These are phyloP conservation scores for Drosophila anomalata DNA, from an alignment of 2,888 invertebrate species.

Conservation along the genomic window DNA sequence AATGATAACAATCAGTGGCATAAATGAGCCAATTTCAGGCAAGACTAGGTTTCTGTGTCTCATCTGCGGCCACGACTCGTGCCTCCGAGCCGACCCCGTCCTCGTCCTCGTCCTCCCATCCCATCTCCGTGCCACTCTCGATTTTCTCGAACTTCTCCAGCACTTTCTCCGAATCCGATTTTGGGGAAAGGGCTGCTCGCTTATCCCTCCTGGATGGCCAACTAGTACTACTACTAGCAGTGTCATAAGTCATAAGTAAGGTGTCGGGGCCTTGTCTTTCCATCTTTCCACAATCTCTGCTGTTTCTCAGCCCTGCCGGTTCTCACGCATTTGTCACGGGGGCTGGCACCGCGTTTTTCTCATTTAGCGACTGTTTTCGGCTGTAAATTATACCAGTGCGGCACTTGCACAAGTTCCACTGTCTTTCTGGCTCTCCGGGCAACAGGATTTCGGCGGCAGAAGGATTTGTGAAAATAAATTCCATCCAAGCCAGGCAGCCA, in stretches of 20 bases:
- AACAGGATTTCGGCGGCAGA: not conserved
- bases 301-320: slow-evolving; percentile 39
- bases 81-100: not conserved
- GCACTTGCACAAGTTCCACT: slow-evolving; percentile 61
- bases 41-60: slow-evolving; percentile 61
- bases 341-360: slow-evolving; percentile 40
- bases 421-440: slow-evolving; percentile 11
- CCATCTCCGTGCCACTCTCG: slow-evolving; percentile 9
- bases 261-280: slow-evolving; percentile 24
- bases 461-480: not conserved
- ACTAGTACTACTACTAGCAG: not conserved
- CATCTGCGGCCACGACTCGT: slow-evolving; percentile 5
- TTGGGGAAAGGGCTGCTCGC: not conserved
- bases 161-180: slow-evolving; percentile 24
- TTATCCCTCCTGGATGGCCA: not conserved
- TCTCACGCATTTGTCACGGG: slow-evolving; percentile 73
- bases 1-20: slow-evolving; percentile 58
- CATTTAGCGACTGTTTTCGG: slow-evolving; percentile 71
- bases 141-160: slow-evolving; percentile 4
- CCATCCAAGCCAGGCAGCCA: not conserved
- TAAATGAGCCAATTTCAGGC: slow-evolving; percentile 68
- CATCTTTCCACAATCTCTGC: slow-evolving; percentile 4
- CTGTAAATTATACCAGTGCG: slow-evolving; percentile 69
- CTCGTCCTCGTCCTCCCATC: not conserved
- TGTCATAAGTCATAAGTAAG: slow-evolving; percentile 26